A percentile compares a stretch with the other conserved stretches of the same genome.
These are phyloP conservation scores for Dreissena rostriformis DNA, from an alignment of 1,140 invertebrate species.

Conservation along the genomic window DNA sequence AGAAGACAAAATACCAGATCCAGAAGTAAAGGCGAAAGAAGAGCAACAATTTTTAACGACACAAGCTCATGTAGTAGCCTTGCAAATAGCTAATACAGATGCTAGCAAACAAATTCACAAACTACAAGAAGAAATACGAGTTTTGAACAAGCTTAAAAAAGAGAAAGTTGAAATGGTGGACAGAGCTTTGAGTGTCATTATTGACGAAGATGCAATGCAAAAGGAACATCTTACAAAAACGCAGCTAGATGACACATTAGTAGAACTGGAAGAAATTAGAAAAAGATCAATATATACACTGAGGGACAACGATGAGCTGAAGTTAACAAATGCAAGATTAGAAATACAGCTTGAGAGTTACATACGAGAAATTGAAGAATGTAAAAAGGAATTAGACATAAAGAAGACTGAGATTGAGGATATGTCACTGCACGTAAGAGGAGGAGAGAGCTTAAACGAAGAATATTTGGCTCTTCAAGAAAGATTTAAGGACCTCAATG, in stretches of 20 bases:
- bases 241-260: background rate
- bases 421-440: constrained; percentile 21
- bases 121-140: constrained; percentile 39
- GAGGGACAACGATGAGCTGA: constrained; percentile 40
- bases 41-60: constrained; percentile 45
- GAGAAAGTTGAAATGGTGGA: constrained; percentile 32
- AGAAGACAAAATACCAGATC: constrained; percentile 39
- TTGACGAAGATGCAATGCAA: constrained; percentile 36
- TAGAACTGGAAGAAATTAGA: constrained; percentile 26
- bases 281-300: constrained; percentile 19
- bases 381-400: constrained; percentile 11
- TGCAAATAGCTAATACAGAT: constrained; percentile 46
- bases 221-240: background rate
- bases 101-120: constrained; percentile 37
- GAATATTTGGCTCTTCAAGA: constrained; percentile 35
- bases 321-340: background rate
- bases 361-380: constrained; percentile 4
- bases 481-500: constrained; percentile 33
- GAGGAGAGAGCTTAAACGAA: constrained; percentile 34
- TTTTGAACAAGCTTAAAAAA: constrained; percentile 36
- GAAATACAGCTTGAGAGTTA: constrained; percentile 23
- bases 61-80: constrained; percentile 42
- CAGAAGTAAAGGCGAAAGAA: constrained; percentile 45
- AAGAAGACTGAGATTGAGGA: constrained; percentile 37
- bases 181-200: constrained; percentile 33